Evolutionary conservation across 2,888 invertebrate species (phyloP).

Genomic region (Amaurobius ferox): DNA sequence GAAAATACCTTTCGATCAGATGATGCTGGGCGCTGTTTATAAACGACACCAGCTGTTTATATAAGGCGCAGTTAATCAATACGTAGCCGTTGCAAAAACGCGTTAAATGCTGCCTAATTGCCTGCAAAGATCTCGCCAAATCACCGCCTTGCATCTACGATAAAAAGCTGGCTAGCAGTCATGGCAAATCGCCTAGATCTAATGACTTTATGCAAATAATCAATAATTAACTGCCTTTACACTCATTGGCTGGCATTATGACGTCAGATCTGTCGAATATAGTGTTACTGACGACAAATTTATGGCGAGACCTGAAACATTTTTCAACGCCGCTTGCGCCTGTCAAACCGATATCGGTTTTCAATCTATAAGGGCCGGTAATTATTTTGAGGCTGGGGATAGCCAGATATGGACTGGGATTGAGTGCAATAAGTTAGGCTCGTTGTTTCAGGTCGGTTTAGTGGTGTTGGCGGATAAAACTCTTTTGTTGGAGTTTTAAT

Average conservation of each 20-base stretch:
- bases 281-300: constrained; percentile 17
- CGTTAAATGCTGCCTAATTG: not conserved
- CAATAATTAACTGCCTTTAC: constrained; percentile 23
- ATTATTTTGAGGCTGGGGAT: not conserved
- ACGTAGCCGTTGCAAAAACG: not conserved
- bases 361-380: constrained; percentile 4
- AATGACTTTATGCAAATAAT: constrained; percentile 40
- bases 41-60: constrained; percentile 1
- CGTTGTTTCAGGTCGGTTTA: not conserved
- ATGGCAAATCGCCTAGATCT: not conserved
- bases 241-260: constrained; percentile 10
- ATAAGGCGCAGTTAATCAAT: not conserved
- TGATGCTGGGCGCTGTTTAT: not conserved
- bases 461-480: not conserved
- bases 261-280: constrained; percentile 20
- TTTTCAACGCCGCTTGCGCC: constrained; percentile 11
- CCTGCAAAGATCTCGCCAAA: not conserved
- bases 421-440: not conserved
- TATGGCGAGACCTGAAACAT: constrained; percentile 5
- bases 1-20: not conserved
- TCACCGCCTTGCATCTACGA: not conserved
- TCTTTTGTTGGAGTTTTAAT: not conserved
- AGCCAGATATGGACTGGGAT: not conserved
- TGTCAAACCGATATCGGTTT: constrained; percentile 23
- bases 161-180: not conserved